Evolutionary conservation across 2,888 invertebrate species (phyloP).

Genomic region (Ophion costatus): DNA sequence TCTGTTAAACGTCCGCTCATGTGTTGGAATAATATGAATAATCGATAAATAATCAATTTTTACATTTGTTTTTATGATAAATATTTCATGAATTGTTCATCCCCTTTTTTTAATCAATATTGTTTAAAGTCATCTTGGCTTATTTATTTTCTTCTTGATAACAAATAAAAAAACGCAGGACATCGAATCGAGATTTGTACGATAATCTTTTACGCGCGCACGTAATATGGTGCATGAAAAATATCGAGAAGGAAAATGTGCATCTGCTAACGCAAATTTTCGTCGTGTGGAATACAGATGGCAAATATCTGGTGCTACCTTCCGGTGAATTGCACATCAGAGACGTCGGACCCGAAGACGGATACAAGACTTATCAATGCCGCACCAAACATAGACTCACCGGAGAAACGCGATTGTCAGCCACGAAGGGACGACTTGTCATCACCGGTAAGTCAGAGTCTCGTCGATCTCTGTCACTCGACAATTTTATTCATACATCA

Average conservation of each 20-base stretch:
- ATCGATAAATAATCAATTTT: constrained; percentile 6
- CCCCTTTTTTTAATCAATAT: neutral
- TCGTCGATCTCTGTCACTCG: constrained; percentile 79
- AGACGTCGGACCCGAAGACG: constrained; percentile 97
- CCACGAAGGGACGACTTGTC: constrained; percentile 96
- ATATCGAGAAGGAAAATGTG: neutral
- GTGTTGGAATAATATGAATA: neutral
- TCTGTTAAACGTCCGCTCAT: neutral
- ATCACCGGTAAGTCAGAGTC: constrained; percentile 93
- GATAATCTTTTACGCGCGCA: constrained; percentile 25
- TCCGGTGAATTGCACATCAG: constrained; percentile 98
- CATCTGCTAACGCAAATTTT: constrained; percentile 53
- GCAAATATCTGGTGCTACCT: constrained; percentile 96
- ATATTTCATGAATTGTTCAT: neutral
- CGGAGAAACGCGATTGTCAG: constrained; percentile 96
- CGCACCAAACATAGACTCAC: constrained; percentile 96
- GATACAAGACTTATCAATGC: constrained; percentile 96
- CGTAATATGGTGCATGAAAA: constrained; percentile 44
- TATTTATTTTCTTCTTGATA: neutral
- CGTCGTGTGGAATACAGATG: constrained; percentile 87
- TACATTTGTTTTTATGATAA: neutral
- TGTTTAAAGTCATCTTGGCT: neutral
- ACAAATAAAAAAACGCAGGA: neutral
- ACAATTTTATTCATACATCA: constrained; percentile 79
- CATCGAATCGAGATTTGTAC: neutral